A percentile compares a stretch with the other conserved stretches of the same genome.
Evolutionary conservation across 1,140 invertebrate species (phyloP).

Genomic region (Hyles euphorbiae): DNA sequence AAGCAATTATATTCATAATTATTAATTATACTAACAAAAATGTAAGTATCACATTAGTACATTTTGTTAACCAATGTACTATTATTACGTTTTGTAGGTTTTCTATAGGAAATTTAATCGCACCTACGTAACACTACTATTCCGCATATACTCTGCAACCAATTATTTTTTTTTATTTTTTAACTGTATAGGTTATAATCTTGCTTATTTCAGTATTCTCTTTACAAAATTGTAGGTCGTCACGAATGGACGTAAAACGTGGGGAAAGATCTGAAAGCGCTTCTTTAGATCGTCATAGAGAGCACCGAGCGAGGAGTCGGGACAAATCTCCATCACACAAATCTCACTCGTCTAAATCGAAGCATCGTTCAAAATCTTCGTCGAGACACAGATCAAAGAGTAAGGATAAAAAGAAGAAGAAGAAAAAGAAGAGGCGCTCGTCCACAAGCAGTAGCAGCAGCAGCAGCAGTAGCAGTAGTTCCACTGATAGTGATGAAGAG

Average conservation of each 20-base stretch:
- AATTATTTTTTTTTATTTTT: too few relatives aligned
- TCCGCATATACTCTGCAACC: too few relatives aligned
- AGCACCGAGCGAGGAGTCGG: slow-evolving; percentile 15
- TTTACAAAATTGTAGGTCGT: slow-evolving; percentile 26
- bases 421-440: slow-evolving; percentile 38
- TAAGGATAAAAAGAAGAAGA: slow-evolving; percentile 58
- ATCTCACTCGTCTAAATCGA: slow-evolving; percentile 23
- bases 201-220: too few relatives aligned
- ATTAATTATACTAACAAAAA: too few relatives aligned
- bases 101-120: too few relatives aligned
- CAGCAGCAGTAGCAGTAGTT: slow-evolving; percentile 33
- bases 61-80: too few relatives aligned
- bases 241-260: slow-evolving; percentile 24
- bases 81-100: too few relatives aligned
- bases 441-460: slow-evolving; percentile 18
- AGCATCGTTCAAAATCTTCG: slow-evolving; percentile 3
- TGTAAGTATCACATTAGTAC: too few relatives aligned
- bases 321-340: slow-evolving; percentile 23
- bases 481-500: slow-evolving; percentile 70
- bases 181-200: too few relatives aligned
- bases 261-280: slow-evolving; percentile 23
- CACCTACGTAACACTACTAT: too few relatives aligned
- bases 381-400: slow-evolving; percentile 39
- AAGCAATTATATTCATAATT: too few relatives aligned
- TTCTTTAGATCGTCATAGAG: slow-evolving; percentile 29